Conservation (phyloP, 2,888 invertebrate species). For the Morinoia aosen region DNA sequence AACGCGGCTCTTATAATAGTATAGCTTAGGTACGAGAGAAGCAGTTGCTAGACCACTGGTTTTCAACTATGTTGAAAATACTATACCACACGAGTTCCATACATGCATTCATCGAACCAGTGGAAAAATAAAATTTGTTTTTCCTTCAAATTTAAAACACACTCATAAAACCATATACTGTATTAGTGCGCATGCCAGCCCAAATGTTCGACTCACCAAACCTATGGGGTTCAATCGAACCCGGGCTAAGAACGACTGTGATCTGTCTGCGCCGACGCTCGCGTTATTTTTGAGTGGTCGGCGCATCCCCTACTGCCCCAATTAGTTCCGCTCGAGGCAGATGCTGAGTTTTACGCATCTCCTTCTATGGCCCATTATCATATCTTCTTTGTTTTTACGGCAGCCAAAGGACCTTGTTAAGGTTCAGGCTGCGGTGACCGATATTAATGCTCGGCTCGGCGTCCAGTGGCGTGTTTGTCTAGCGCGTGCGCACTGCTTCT, state of each 20-base stretch:
- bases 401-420: conserved; percentile 28
- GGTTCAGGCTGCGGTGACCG: not conserved
- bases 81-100: too few relatives aligned
- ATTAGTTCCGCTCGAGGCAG: not conserved
- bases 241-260: too few relatives aligned
- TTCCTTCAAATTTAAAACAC: too few relatives aligned
- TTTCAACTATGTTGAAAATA: too few relatives aligned
- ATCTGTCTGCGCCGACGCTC: not conserved
- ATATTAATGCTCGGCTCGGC: not conserved
- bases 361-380: conserved; percentile 21
- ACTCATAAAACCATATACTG: too few relatives aligned
- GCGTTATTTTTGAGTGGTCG: not conserved
- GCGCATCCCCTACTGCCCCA: not conserved
- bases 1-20: too few relatives aligned
- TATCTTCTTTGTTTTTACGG: conserved; percentile 29
- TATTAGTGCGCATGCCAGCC: too few relatives aligned
- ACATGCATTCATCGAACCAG: too few relatives aligned
- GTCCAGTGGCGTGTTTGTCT: not conserved
- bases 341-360: not conserved
- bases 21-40: not conserved
- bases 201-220: too few relatives aligned
- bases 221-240: too few relatives aligned
- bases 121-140: too few relatives aligned
- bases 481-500: not conserved
- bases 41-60: not conserved